Base-by-base conservation (phyloP, 2,888 invertebrate genomes). In the Helobdella robusta region DNA sequence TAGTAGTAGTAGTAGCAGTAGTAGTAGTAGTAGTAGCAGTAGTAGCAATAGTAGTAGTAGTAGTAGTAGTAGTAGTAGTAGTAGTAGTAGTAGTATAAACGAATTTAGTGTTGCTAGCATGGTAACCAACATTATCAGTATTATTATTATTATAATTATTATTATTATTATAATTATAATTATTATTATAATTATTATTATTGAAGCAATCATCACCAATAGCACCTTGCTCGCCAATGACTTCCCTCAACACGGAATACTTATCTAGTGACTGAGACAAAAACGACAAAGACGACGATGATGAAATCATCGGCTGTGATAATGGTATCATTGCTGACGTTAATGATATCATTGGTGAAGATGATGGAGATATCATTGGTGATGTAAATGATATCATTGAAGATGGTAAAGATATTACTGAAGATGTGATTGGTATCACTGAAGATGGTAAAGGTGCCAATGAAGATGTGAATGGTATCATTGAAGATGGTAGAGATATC, bases 61-160 rank as follows among this genome's bases (percentile, higher is more conserved):
- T 15, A 40, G 44, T n/a, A 40, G 11, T 40, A 40, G 44, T 32
- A 58, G 18, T 30, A 58, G 18, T 30, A 58, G n/a, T 50, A 50
- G n/a, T 50, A 50, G n/a, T 50, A 50, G n/a, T 50, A 50, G n/a
- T 50, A 50, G n/a, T 50, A 50, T 50, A 23, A 50, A 23, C 23
- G 23, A 23, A 23, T 20, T 50, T 50, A 50, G n/a, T 50, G 23
- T 50, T 50, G 23, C 23, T 50, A 50, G n/a, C 23, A 50, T 50
- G n/a, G 23, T 50, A 23, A 50, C 23, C 23, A 50, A 23, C 23
- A 50, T 50, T 50, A 50, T 50, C 23, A 50, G 6, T n/a, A 6
- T 50, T 50, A 50, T 50, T 50, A 50, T 50, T 50, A 50, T 50
- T 50, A 50, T 50, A 23, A 50, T 50, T 50, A n/a, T 50, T n/a